phyloP scores from a whole-genome alignment of 2,113 vertebrate species.

The Naja naja region DNA sequence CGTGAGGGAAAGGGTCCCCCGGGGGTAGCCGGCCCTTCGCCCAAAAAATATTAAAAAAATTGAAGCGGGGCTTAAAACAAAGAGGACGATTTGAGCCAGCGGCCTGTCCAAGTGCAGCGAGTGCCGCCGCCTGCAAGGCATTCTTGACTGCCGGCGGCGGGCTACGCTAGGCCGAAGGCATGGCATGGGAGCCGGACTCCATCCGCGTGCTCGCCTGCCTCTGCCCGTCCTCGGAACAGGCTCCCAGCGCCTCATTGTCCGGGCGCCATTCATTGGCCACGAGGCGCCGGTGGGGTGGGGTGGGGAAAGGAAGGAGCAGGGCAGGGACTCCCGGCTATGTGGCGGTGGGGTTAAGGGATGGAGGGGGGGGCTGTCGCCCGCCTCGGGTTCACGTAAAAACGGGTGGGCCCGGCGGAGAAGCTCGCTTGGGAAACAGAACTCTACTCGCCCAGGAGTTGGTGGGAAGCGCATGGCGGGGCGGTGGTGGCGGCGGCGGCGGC shows the following conservation, averaged over 20 bases:
- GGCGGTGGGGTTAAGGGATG: not conserved
- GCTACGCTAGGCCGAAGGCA: conserved; percentile 20
- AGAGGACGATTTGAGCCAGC: not conserved
- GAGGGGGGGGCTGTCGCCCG: not conserved
- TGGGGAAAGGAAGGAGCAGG: conserved; percentile 2
- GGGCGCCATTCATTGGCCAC: conserved; percentile 54
- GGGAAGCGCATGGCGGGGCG: not conserved
- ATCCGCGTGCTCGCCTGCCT: not conserved
- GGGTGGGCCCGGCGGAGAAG: not conserved
- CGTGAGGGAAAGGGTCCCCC: not conserved
- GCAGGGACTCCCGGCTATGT: not conserved
- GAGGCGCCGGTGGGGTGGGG: conserved; percentile 21
- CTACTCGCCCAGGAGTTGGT: not conserved
- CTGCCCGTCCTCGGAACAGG: conserved; percentile 11
- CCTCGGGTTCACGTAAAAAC: conserved; percentile 14
- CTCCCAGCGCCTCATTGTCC: conserved; percentile 49
- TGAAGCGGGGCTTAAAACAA: conserved; percentile 2
- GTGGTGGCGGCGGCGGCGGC: not conserved
- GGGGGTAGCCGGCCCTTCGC: not conserved
- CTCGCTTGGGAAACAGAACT: not conserved
- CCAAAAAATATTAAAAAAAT: no score
- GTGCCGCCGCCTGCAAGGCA: conserved; percentile 36
- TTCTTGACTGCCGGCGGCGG: conserved; percentile 16
- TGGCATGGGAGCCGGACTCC: conserved; percentile 31
- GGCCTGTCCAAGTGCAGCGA: not conserved